These are phyloP conservation scores for Vanessa cardui DNA, from an alignment of 2,888 invertebrate species.

Conservation along the genomic window DNA sequence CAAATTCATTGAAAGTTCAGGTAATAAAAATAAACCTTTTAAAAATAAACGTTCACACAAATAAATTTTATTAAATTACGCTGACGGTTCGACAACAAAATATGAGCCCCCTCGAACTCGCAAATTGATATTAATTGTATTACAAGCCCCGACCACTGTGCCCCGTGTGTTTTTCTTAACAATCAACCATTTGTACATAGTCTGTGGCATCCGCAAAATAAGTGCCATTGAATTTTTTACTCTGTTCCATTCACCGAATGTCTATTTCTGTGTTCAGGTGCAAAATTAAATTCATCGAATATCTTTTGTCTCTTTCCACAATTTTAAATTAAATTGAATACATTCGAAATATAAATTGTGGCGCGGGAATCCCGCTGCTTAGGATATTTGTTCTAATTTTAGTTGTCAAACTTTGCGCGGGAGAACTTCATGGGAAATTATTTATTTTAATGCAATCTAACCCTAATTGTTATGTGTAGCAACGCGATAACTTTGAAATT, in stretches of 20 bases:
- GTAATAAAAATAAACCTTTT: conserved; percentile 23
- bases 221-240: conserved; percentile 42
- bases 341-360: conserved; percentile 72
- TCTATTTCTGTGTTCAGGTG: conserved; percentile 38
- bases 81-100: conserved; percentile 47
- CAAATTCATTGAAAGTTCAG: conserved; percentile 1
- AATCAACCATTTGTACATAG: conserved; percentile 61
- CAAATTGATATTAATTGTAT: conserved; percentile 81
- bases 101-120: conserved; percentile 55
- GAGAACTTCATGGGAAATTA: conserved; percentile 58
- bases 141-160: conserved; percentile 65
- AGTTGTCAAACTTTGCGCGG: conserved; percentile 67
- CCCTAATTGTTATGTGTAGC: conserved; percentile 34
- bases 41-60: conserved; percentile 37
- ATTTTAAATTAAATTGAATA: conserved; percentile 72
- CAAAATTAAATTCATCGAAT: conserved; percentile 36
- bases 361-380: conserved; percentile 63
- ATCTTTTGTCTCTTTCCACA: conserved; percentile 46
- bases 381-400: conserved; percentile 72
- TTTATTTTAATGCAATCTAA: conserved; percentile 43
- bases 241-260: conserved; percentile 41
- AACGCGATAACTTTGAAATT: conserved; percentile 19
- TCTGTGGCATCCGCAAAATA: conserved; percentile 33
- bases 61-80: conserved; percentile 43
- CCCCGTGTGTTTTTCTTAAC: conserved; percentile 81